Evolutionary conservation across 2,797 vertebrate species (phyloP), one percentile per base, ranked within the genome.

Genomic region (Enteromius argenteus): DNA sequence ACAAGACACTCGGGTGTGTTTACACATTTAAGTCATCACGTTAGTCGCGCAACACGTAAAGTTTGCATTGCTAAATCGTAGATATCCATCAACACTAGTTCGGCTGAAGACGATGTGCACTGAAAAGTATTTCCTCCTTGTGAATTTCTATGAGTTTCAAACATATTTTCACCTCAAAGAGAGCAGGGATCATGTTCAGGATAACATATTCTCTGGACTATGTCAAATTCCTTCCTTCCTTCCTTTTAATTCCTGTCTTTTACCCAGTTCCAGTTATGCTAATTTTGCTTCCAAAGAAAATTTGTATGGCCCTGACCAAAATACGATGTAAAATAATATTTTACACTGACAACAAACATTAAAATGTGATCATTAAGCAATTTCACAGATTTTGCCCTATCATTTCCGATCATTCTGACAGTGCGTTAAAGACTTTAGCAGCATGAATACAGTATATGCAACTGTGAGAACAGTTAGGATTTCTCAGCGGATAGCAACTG

Each of bases 21-120:
- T 94, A 92, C 87, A 83, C 80, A 85, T 90, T 86, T 87, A 90
- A 91, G 90, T 94, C 93, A 92, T 92, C 90, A 84, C 87, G 82
- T 66, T 3, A 85, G 88, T 88, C 82, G 89, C 84, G 89, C 85
- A 88, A 87, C 88, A 85, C 68, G 88, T 89, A 86, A 89, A 90
- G 91, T 92, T 92, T 92, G 84, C 81, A 71, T 80, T 86, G 82
- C 78, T 88, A 56, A 90, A 86, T 27, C 56, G 67, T 39, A n/a
- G 69, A 32, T n/a, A 27, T 86, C 87, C 19, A 6, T 89, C 88
- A 87, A 53, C 86, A 32, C 84, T 9, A 27, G 72, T 37, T 73
- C 72, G 66, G 21, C 83, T 56, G 51, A 88, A 85, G 44, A 35
- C 56, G 76, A 64, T 69, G 23, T 68, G 60, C 62, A 68, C 58